Percentiles rank a stretch among this genome's conserved stretches.
Conservation (phyloP, 2,113 vertebrate genomes). For the Lanius collurio region DNA sequence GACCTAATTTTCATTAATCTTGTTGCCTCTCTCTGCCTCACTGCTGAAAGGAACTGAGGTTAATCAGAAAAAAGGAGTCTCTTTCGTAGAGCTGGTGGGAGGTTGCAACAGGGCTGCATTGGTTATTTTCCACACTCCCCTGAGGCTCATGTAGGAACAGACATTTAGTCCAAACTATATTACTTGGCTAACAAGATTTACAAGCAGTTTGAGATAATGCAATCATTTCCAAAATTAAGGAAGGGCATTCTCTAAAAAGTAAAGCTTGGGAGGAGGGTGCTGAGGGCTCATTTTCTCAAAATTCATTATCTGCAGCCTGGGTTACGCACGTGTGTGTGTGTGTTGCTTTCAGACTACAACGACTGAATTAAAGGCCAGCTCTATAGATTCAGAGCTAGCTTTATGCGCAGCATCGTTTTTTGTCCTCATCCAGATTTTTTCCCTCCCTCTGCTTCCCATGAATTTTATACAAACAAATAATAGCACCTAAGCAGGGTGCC, state of each 20-base stretch:
- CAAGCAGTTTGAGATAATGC: constrained; percentile 34
- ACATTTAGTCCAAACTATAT: constrained; percentile 37
- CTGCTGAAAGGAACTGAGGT: neutral
- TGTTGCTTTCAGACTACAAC: neutral
- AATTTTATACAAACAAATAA: neutral
- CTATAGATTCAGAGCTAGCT: neutral
- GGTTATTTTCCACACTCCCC: constrained; percentile 45
- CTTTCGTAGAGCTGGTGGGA: neutral
- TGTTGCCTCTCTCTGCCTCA: neutral
- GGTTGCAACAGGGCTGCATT: neutral
- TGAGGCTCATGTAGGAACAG: neutral
- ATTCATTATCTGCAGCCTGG: neutral
- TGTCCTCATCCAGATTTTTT: neutral
- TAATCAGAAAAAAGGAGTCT: constrained; percentile 7
- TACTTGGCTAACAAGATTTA: constrained; percentile 46
- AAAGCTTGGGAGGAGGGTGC: neutral
- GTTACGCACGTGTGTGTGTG: neutral
- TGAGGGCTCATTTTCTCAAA: neutral
- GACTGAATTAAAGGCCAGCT: neutral
- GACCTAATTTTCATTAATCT: constrained; percentile 14
- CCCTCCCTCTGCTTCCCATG: neutral
- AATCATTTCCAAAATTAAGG: constrained; percentile 10
- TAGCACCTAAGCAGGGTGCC: neutral
- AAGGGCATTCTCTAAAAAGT: neutral
- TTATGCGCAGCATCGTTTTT: neutral